phyloP scores from a whole-genome alignment of 2,113 vertebrate genomes.

The Haemorhous mexicanus region DNA sequence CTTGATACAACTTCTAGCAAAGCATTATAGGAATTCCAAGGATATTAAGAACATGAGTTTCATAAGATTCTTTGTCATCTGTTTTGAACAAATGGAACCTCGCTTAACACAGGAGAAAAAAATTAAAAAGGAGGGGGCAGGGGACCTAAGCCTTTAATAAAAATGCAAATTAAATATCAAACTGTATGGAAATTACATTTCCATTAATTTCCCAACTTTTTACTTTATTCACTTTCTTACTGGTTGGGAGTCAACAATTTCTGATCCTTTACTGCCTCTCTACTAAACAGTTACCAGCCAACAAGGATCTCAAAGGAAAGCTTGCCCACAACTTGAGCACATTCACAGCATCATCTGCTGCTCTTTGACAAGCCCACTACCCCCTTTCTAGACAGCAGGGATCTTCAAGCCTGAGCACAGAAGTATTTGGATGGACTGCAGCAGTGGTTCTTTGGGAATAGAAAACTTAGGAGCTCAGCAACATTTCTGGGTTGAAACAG shows the following conservation, averaged over 20 bases:
- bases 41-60: neutral
- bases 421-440: neutral
- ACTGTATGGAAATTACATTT: neutral
- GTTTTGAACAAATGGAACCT: neutral
- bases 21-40: neutral
- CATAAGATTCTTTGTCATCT: neutral
- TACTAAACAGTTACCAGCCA: neutral
- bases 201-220: neutral
- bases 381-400: neutral
- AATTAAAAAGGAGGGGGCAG: accelerated
- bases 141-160: neutral
- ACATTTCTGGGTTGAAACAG: neutral
- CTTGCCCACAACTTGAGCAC: neutral
- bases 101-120: neutral
- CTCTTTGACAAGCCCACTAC: neutral
- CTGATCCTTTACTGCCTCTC: neutral
- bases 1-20: neutral
- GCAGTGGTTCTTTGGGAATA: neutral
- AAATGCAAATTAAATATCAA: neutral
- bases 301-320: neutral
- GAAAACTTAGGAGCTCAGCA: neutral
- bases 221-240: neutral
- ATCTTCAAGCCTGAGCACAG: neutral
- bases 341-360: neutral
- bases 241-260: neutral